Conservation (phyloP, 2,888 invertebrate genomes). For the Pachliopta kotzebuea region DNA sequence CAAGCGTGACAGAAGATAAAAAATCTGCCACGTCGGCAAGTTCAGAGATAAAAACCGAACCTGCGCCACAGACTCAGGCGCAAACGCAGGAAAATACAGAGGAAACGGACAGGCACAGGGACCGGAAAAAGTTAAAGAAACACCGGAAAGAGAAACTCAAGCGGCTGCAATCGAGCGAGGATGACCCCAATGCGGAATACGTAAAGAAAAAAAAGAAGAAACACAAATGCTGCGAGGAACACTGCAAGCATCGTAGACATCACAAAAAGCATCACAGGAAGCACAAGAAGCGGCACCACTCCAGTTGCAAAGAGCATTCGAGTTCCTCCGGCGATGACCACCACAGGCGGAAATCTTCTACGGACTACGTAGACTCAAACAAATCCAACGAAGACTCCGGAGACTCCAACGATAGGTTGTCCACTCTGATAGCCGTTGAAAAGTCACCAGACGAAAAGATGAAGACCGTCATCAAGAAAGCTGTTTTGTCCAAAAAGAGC, state of each 20-base stretch:
- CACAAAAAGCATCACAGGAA: slow-evolving; percentile 90
- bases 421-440: slow-evolving; percentile 63
- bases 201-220: slow-evolving; percentile 85
- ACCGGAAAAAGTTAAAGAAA: slow-evolving; percentile 85
- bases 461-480: slow-evolving; percentile 70
- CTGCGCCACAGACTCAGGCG: slow-evolving; percentile 33
- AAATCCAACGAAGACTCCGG: slow-evolving; percentile 73
- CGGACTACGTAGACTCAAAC: slow-evolving; percentile 66
- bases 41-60: slow-evolving; percentile 46
- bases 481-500: slow-evolving; percentile 61
- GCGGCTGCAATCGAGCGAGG: slow-evolving; percentile 62
- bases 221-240: slow-evolving; percentile 85
- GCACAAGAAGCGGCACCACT: slow-evolving; percentile 87
- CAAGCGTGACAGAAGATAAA: slow-evolving; percentile 81
- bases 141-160: slow-evolving; percentile 83
- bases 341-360: slow-evolving; percentile 59
- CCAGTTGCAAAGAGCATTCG: slow-evolving; percentile 69
- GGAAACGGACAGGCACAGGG: slow-evolving; percentile 77
- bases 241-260: slow-evolving; percentile 86
- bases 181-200: slow-evolving; percentile 65
- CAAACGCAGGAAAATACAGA: slow-evolving; percentile 43
- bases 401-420: slow-evolving; percentile 60
- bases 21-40: slow-evolving; percentile 46
- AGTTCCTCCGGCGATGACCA: slow-evolving; percentile 76
- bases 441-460: slow-evolving; percentile 67